A percentile compares a stretch with the other conserved stretches of the same genome.
Conservation (phyloP, 2,888 invertebrate species). For the Coelogynopora nodosa region DNA sequence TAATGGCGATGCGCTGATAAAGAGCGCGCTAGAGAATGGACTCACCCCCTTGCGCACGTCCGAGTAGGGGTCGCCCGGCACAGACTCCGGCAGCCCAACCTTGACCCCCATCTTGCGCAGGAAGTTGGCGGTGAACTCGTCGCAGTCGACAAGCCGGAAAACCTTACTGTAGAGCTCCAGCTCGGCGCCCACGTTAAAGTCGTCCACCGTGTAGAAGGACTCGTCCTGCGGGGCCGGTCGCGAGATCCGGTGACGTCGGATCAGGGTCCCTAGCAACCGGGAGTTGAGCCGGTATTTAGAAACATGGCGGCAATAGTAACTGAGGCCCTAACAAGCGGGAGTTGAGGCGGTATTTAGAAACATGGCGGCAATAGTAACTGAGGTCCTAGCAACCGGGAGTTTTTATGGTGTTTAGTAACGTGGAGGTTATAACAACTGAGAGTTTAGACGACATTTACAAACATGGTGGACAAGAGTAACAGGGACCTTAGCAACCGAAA, state of each 20-base stretch:
- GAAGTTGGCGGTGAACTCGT: conserved; percentile 79
- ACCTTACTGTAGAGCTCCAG: conserved; percentile 75
- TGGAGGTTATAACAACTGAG: too few relatives aligned
- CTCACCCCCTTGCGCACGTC: conserved; percentile 53
- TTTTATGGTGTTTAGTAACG: too few relatives aligned
- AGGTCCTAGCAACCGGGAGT: too few relatives aligned
- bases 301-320: too few relatives aligned
- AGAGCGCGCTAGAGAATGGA: too few relatives aligned
- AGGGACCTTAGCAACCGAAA: too few relatives aligned
- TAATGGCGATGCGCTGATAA: too few relatives aligned
- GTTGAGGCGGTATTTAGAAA: too few relatives aligned
- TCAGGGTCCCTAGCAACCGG: conserved; percentile 67
- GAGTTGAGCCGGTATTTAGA: neutral
- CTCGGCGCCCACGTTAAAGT: conserved; percentile 78
- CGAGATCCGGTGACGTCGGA: conserved; percentile 77
- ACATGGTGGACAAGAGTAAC: too few relatives aligned
- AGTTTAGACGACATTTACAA: too few relatives aligned
- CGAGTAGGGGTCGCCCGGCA: conserved; percentile 58
- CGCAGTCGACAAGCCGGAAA: conserved; percentile 78
- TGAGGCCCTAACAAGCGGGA: too few relatives aligned
- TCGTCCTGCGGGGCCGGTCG: conserved; percentile 71
- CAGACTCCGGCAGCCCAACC: conserved; percentile 47
- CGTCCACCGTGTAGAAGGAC: conserved; percentile 76
- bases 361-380: too few relatives aligned
- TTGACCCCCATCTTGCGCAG: conserved; percentile 78